Evolutionary conservation across 2,113 vertebrate species (phyloP).

Genomic region (Dendropsophus ebraccatus): DNA sequence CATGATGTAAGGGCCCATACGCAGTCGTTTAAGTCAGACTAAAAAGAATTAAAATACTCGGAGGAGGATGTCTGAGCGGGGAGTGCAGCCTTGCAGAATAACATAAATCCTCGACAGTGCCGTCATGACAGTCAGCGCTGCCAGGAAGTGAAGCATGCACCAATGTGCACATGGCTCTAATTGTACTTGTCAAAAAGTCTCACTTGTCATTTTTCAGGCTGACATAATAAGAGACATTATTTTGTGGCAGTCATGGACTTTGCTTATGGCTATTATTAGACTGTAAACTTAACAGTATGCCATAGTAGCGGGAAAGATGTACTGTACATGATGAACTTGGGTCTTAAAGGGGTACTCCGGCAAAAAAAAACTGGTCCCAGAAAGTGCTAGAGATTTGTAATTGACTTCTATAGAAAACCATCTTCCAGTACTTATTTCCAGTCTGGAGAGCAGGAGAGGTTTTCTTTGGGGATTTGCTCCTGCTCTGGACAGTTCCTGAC

Average conservation of each 20-base stretch:
- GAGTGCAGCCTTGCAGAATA: background rate
- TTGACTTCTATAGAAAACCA: too few species aligned
- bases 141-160: constrained; percentile 14
- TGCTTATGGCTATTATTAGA: background rate
- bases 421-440: too few species aligned
- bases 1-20: background rate
- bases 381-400: too few species aligned
- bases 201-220: constrained; percentile 2
- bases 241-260: constrained; percentile 40
- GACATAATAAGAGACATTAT: constrained; percentile 57
- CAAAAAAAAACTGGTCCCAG: too few species aligned
- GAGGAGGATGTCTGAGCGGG: background rate
- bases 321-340: too few species aligned
- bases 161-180: constrained; percentile 13
- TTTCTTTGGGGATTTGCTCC: too few species aligned
- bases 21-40: background rate
- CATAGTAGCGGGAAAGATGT: too few species aligned
- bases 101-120: background rate
- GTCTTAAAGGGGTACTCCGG: too few species aligned
- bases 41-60: background rate
- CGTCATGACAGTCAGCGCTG: background rate
- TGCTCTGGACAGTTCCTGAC: too few species aligned
- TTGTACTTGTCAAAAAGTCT: constrained; percentile 40
- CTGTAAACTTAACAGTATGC: too few species aligned
- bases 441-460: too few species aligned